Conservation (phyloP, 1,140 invertebrate species). For the Brachionus koreanus region DNA sequence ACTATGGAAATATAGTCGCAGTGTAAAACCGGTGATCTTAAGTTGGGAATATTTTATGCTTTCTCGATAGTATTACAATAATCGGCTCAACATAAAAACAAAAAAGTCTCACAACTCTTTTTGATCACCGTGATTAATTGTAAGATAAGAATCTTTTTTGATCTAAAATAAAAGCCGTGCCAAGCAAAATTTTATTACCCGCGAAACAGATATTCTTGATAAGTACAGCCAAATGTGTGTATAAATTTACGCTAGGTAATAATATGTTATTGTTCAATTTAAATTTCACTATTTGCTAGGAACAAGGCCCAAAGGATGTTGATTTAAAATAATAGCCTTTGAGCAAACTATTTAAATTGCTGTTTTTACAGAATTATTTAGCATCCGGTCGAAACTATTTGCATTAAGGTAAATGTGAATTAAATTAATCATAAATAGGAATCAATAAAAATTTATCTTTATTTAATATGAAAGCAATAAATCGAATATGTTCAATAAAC, state of each 20-base stretch:
- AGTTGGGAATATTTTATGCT: not conserved
- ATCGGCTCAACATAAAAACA: not conserved
- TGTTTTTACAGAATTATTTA: constrained; percentile 4
- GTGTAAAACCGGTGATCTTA: not conserved
- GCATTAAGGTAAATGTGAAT: not conserved
- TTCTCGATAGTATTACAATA: not conserved
- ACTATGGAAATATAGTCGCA: not conserved
- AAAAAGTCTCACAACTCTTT: not conserved
- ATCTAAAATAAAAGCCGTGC: not conserved
- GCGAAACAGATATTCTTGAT: not conserved
- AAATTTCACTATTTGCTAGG: no score
- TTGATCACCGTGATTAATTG: not conserved
- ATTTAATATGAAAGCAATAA: constrained; percentile 2
- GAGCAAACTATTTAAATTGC: not conserved
- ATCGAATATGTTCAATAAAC: constrained; percentile 6
- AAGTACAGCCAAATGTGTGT: not conserved
- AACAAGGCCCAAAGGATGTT: not conserved
- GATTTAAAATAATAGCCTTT: not conserved
- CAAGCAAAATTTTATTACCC: not conserved
- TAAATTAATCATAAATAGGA: not conserved
- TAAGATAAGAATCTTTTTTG: not conserved
- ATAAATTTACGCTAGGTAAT: not conserved
- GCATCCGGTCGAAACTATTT: constrained; percentile 3
- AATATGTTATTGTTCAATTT: no score
- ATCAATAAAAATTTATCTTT: constrained; percentile 5